Evolutionary conservation across 2,888 invertebrate species (phyloP).

Genomic region (Aplocera efformata): DNA sequence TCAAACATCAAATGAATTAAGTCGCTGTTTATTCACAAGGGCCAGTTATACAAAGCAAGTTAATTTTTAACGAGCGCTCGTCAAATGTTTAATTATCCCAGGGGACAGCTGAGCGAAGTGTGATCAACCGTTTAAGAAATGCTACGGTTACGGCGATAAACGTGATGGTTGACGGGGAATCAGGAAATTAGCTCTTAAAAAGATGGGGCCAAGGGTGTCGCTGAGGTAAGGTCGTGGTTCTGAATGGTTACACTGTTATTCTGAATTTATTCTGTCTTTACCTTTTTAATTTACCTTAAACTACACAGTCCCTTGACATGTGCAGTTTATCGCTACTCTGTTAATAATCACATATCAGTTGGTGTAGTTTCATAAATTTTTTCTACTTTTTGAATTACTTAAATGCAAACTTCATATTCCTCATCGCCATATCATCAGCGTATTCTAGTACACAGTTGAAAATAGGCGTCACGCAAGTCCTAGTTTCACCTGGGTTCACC

Average conservation of each 20-base stretch:
- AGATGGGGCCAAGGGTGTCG: conserved; percentile 4
- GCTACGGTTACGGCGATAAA: conserved; percentile 49
- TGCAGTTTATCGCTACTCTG: too few species aligned
- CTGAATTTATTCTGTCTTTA: too few species aligned
- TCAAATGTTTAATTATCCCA: conserved; percentile 66
- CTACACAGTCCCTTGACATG: too few species aligned
- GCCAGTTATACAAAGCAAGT: conserved; percentile 51
- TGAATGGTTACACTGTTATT: neutral
- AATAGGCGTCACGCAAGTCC: too few species aligned
- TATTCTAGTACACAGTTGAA: too few species aligned
- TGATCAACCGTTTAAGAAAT: conserved; percentile 58
- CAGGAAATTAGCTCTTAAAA: conserved; percentile 61
- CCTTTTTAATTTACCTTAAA: too few species aligned
- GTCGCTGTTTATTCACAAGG: conserved; percentile 19
- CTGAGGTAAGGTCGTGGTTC: conserved; percentile 1
- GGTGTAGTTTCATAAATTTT: too few species aligned
- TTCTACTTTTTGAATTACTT: too few species aligned
- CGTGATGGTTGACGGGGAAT: conserved; percentile 39
- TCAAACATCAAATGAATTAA: conserved; percentile 20
- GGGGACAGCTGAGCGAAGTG: conserved; percentile 44
- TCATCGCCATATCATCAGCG: too few species aligned
- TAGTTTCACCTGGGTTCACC: too few species aligned
- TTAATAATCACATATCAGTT: too few species aligned
- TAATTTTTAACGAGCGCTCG: conserved; percentile 61
- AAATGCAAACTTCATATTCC: too few species aligned